phyloP scores from a whole-genome alignment of 1,140 invertebrate species.

The Habropoda laboriosa region DNA sequence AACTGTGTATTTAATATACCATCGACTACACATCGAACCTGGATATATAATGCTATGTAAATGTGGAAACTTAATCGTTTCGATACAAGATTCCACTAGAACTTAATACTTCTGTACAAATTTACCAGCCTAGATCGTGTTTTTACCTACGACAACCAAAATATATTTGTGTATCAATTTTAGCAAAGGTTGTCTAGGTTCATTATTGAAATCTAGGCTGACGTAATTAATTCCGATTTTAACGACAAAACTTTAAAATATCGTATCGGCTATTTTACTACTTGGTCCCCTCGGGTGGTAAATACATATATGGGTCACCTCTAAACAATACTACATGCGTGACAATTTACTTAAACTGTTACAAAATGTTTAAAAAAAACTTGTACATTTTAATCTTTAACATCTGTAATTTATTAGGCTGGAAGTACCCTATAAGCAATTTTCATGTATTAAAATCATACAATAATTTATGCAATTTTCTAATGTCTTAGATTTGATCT shows the following conservation, averaged over 20 bases:
- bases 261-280: slow-evolving; percentile 37
- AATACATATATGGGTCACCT: slow-evolving; percentile 7
- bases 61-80: slow-evolving; percentile 5
- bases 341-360: slow-evolving; percentile 32
- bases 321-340: slow-evolving; percentile 13
- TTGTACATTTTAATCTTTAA: neutral
- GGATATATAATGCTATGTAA: slow-evolving; percentile 6
- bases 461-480: neutral
- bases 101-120: slow-evolving; percentile 31
- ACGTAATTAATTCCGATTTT: slow-evolving; percentile 38
- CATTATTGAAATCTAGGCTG: slow-evolving; percentile 75
- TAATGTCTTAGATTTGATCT: neutral
- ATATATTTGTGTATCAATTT: slow-evolving; percentile 58
- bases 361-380: slow-evolving; percentile 5
- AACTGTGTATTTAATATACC: neutral
- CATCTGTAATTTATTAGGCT: neutral
- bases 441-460: neutral
- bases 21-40: neutral
- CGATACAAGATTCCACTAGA: slow-evolving; percentile 6
- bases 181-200: slow-evolving; percentile 73
- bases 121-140: slow-evolving; percentile 72
- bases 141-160: slow-evolving; percentile 72
- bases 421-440: neutral
- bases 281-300: slow-evolving; percentile 36
- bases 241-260: slow-evolving; percentile 43